These are phyloP conservation scores for Siniperca chuatsi DNA, from an alignment of 2,113 vertebrate genomes.

Conservation along the genomic window DNA sequence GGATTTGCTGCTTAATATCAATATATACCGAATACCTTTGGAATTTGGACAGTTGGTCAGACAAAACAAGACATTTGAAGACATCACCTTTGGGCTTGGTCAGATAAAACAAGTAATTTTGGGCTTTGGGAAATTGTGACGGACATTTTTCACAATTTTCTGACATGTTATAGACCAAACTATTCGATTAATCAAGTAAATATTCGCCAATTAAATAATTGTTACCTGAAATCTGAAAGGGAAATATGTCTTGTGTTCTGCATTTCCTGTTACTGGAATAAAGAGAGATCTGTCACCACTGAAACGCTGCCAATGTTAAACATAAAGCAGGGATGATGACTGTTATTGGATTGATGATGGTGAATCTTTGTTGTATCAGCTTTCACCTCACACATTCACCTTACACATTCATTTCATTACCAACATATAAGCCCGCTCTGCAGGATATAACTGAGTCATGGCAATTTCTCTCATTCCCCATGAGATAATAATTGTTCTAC, in stretches of 20 bases:
- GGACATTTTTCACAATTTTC: neutral
- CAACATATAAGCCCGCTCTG: conserved; percentile 19
- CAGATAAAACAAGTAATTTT: neutral
- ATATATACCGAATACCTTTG: neutral
- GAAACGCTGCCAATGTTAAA: conserved; percentile 16
- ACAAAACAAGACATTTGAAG: neutral
- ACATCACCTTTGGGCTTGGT: neutral
- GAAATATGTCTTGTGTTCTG: neutral
- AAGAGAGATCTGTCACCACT: neutral
- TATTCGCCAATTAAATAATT: neutral
- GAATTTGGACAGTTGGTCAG: neutral
- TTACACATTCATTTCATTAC: conserved; percentile 21
- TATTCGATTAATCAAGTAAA: neutral
- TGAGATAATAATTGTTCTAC: neutral
- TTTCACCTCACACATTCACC: conserved; percentile 28
- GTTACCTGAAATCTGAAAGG: neutral
- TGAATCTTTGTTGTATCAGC: conserved; percentile 46
- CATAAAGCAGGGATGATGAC: conserved; percentile 11
- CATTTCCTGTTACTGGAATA: neutral
- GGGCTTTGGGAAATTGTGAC: neutral
- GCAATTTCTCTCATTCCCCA: neutral
- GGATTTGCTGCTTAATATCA: neutral
- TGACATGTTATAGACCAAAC: conserved; percentile 1
- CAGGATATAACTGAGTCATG: conserved; percentile 42
- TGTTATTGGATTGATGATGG: conserved; percentile 28